Conservation (phyloP, 2,113 vertebrate species). For the Cochlearius cochlearius region DNA sequence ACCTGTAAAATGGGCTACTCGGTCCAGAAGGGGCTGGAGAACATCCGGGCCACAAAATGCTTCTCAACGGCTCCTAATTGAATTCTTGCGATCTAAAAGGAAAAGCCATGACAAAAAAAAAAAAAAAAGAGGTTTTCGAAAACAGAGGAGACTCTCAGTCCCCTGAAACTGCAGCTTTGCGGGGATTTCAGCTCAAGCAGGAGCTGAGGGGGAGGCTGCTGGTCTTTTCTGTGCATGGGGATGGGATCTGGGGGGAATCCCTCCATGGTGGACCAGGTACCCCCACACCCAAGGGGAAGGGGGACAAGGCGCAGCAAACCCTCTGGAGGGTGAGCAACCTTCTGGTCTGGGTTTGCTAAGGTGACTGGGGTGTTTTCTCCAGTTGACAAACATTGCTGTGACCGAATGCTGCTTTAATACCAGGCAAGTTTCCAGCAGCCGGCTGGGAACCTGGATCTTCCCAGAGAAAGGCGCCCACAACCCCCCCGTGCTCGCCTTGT, state of each 20-base stretch:
- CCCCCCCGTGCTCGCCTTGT: background rate
- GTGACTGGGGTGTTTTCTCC: background rate
- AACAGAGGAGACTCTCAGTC: background rate
- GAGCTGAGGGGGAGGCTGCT: background rate
- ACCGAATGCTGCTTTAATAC: background rate
- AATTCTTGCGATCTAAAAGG: background rate
- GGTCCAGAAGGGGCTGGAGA: background rate
- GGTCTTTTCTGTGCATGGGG: background rate
- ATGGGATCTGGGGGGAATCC: background rate
- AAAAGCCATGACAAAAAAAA: background rate
- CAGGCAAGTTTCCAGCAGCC: background rate
- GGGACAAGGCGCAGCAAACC: background rate
- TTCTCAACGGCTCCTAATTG: background rate
- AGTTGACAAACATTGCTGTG: background rate
- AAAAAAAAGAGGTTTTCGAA: background rate
- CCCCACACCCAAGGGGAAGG: too few relatives aligned
- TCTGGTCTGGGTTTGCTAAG: background rate
- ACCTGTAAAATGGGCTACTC: background rate
- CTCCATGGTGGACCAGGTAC: background rate
- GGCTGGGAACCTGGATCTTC: background rate
- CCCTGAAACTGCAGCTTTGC: background rate
- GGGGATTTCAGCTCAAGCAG: background rate
- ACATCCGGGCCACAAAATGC: accelerated
- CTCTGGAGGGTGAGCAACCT: too few relatives aligned
- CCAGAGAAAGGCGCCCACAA: background rate